phyloP scores from a whole-genome alignment of 2,888 invertebrate species.

The Acheta domesticus region DNA sequence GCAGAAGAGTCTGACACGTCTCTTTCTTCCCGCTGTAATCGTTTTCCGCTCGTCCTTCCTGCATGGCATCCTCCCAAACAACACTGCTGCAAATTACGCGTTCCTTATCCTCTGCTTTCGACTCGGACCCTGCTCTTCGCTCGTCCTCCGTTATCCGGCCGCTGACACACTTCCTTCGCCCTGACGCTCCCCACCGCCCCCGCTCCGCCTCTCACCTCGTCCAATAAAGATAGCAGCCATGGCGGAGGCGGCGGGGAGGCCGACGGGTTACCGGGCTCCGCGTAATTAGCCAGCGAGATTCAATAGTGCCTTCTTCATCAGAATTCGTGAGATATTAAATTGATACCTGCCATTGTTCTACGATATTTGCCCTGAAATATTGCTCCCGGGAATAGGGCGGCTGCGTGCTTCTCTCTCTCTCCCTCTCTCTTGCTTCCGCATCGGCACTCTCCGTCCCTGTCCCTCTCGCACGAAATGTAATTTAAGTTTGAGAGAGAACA shows the following conservation, averaged over 20 bases:
- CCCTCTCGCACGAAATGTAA: constrained; percentile 7
- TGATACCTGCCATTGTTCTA: constrained; percentile 18
- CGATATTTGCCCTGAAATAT: constrained; percentile 18
- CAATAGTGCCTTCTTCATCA: constrained; percentile 10
- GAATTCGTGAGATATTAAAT: constrained; percentile 18
- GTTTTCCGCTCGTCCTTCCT: too few species aligned
- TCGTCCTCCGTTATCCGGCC: too few species aligned
- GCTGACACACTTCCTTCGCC: too few species aligned
- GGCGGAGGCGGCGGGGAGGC: background rate
- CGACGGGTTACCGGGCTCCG: background rate
- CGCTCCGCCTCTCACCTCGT: constrained; percentile 3
- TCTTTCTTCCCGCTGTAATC: too few species aligned
- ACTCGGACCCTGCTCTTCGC: too few species aligned
- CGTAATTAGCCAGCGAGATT: constrained; percentile 18
- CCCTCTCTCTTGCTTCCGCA: background rate
- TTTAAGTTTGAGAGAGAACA: constrained; percentile 18
- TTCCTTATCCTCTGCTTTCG: too few species aligned
- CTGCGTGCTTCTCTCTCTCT: background rate
- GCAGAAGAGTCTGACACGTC: too few species aligned
- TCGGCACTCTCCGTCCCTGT: background rate
- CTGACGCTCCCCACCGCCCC: background rate
- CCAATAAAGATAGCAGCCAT: background rate
- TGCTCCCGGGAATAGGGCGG: constrained; percentile 18
- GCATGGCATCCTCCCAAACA: too few species aligned
- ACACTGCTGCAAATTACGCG: too few species aligned